A percentile compares a stretch with the other conserved stretches of the same genome.
Evolutionary conservation across 2,888 invertebrate species (phyloP).

Genomic region (Tortricodes alternella): DNA sequence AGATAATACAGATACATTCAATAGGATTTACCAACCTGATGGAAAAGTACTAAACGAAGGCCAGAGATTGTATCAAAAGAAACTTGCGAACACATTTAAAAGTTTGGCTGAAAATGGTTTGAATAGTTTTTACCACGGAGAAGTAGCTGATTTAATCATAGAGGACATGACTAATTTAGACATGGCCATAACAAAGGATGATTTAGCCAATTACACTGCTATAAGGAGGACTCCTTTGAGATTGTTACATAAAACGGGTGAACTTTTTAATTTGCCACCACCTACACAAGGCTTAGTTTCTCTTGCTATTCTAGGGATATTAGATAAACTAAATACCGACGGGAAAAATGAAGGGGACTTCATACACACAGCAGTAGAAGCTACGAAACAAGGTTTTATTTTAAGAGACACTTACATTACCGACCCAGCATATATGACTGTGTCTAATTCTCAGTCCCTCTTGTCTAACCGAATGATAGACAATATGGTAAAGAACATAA

Average conservation of each 20-base stretch:
- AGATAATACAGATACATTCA: slow-evolving; percentile 44
- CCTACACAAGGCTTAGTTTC: slow-evolving; percentile 75
- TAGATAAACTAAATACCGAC: slow-evolving; percentile 62
- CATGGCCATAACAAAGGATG: slow-evolving; percentile 63
- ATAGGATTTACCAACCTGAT: slow-evolving; percentile 50
- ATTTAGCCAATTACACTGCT: slow-evolving; percentile 60
- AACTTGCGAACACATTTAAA: slow-evolving; percentile 59
- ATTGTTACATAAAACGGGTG: slow-evolving; percentile 58
- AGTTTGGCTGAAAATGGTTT: slow-evolving; percentile 58
- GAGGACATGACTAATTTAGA: slow-evolving; percentile 60
- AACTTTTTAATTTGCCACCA: slow-evolving; percentile 66
- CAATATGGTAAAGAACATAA: slow-evolving; percentile 56
- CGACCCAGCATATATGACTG: slow-evolving; percentile 64
- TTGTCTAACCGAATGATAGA: slow-evolving; percentile 48
- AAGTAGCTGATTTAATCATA: slow-evolving; percentile 59
- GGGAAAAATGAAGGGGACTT: slow-evolving; percentile 64
- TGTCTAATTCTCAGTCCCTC: slow-evolving; percentile 51
- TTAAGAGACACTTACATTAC: slow-evolving; percentile 61
- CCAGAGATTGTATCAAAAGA: slow-evolving; percentile 57
- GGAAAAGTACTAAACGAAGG: slow-evolving; percentile 54
- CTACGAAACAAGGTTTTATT: slow-evolving; percentile 60
- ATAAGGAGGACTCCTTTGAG: slow-evolving; percentile 59
- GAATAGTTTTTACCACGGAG: slow-evolving; percentile 65
- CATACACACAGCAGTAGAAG: slow-evolving; percentile 68
- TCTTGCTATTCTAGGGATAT: slow-evolving; percentile 60